Percentiles rank a stretch among this genome's conserved stretches.
These are phyloP conservation scores for Microcebus jonahi DNA, from an alignment of 2,113 vertebrate genomes.

Conservation along the genomic window DNA sequence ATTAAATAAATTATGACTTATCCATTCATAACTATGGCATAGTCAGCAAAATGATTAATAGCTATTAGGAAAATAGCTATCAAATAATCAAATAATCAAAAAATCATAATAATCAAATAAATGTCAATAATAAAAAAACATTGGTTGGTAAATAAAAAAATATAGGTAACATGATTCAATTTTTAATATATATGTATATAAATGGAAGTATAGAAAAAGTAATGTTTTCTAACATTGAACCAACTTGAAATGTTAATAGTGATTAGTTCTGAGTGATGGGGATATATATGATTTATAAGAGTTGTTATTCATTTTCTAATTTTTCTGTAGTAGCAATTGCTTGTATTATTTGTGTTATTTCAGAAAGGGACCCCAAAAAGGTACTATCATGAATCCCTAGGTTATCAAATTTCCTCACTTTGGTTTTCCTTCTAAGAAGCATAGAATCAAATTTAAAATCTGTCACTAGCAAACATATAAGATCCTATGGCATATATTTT, in stretches of 20 bases:
- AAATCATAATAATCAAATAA: too few species aligned
- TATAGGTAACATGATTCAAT: neutral
- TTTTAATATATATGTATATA: neutral
- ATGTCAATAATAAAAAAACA: neutral
- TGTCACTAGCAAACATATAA: neutral
- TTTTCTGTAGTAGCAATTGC: too few species aligned
- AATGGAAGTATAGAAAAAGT: neutral
- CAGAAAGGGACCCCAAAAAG: neutral
- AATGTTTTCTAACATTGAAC: too few species aligned
- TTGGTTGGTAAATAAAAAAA: neutral
- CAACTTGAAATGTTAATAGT: neutral
- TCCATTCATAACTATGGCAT: neutral
- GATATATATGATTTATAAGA: too few species aligned
- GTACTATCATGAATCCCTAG: neutral
- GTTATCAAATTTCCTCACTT: neutral
- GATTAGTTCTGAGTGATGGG: too few species aligned
- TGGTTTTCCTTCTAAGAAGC: neutral
- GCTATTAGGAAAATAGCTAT: neutral
- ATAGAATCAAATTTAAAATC: neutral
- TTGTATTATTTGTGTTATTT: neutral
- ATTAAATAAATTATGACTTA: neutral
- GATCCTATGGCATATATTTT: neutral
- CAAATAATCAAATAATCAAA: too few species aligned
- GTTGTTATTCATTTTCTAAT: too few species aligned
- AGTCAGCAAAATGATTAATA: neutral